Percentiles rank a stretch among this genome's conserved stretches.
Conservation (phyloP, 2,797 vertebrate species). For the Epinephelus malabaricus region DNA sequence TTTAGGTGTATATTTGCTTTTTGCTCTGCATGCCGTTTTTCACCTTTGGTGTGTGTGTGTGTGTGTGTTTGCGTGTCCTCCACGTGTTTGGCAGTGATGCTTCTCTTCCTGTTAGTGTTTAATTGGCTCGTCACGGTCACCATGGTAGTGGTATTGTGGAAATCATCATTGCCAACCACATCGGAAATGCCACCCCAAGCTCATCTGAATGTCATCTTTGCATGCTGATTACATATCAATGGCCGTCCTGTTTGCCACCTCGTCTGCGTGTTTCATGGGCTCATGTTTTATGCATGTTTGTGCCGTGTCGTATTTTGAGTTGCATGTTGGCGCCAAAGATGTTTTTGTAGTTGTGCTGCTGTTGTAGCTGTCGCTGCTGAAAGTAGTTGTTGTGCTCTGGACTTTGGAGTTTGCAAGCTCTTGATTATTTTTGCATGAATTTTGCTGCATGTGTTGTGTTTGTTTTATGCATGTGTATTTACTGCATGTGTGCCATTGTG, state of each 20-base stretch:
- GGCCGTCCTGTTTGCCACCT: slow-evolving; percentile 35
- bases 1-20: slow-evolving; percentile 39
- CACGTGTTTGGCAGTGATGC: slow-evolving; percentile 73
- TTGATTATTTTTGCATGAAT: slow-evolving; percentile 24
- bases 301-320: slow-evolving; percentile 41
- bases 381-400: slow-evolving; percentile 30
- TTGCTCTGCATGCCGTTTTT: slow-evolving; percentile 57
- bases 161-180: slow-evolving; percentile 73
- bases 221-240: slow-evolving; percentile 63
- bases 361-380: slow-evolving; percentile 41
- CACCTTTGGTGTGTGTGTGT: slow-evolving; percentile 27
- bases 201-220: slow-evolving; percentile 62
- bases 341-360: slow-evolving; percentile 36
- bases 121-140: slow-evolving; percentile 52
- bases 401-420: slow-evolving; percentile 26
- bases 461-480: slow-evolving; percentile 2
- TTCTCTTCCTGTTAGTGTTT: slow-evolving; percentile 15
- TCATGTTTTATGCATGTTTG: slow-evolving; percentile 60
- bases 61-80: slow-evolving; percentile 38
- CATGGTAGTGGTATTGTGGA: slow-evolving; percentile 45
- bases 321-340: slow-evolving; percentile 55
- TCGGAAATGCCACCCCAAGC: slow-evolving; percentile 45
- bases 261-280: slow-evolving; percentile 27
- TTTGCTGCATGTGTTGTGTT: slow-evolving; percentile 28
- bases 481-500: background rate